A percentile compares a stretch with the other conserved stretches of the same genome.
Conservation (phyloP, 2,113 vertebrate genomes). For the Podilymbus podiceps region DNA sequence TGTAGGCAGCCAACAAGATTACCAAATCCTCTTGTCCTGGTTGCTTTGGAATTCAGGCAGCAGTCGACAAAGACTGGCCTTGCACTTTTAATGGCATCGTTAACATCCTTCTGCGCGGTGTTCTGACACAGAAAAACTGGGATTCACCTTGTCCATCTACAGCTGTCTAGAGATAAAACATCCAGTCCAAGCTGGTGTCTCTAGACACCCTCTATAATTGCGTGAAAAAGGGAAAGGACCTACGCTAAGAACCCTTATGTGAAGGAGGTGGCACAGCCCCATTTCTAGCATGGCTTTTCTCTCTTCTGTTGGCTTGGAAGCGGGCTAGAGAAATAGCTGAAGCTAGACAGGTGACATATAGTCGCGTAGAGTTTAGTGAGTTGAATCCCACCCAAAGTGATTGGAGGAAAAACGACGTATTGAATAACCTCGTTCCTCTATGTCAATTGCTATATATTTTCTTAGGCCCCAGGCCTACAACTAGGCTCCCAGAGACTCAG, state of each 20-base stretch:
- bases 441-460: not conserved
- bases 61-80: not conserved
- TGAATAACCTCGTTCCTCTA: not conserved
- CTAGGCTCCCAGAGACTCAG: not conserved
- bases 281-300: not conserved
- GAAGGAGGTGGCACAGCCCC: not conserved
- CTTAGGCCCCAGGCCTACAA: not conserved
- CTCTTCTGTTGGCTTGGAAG: not conserved
- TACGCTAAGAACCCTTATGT: fast-evolving
- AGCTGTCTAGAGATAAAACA: not conserved
- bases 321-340: not conserved
- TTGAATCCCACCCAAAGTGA: not conserved
- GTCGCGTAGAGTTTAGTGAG: not conserved
- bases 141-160: not conserved
- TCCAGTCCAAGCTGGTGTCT: not conserved
- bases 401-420: fast-evolving
- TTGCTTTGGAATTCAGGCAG: not conserved
- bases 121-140: not conserved
- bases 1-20: not conserved
- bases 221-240: not conserved
- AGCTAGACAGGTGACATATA: not conserved
- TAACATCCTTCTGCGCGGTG: not conserved
- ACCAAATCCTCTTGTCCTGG: not conserved
- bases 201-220: not conserved
- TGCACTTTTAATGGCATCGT: not conserved